Evolutionary conservation across 2,888 invertebrate genomes (phyloP).

Genomic region (Spodoptera exigua): DNA sequence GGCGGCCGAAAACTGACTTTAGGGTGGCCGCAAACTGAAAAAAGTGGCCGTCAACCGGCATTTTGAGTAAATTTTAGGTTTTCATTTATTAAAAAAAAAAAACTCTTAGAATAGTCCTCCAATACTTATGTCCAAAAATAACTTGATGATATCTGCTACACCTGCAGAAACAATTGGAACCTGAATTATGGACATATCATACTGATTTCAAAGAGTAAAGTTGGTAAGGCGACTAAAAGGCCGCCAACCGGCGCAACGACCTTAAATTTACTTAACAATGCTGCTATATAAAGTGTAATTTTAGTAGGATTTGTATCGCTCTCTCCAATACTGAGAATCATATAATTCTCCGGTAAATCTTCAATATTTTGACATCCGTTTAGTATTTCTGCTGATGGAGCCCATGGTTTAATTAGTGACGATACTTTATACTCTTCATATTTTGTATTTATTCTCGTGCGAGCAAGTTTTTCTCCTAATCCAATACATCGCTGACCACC

Average conservation of each 20-base stretch:
- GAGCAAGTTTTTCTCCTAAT: conserved; percentile 7
- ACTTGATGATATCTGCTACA: conserved; percentile 27
- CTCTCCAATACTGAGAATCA: too few species aligned
- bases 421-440: conserved; percentile 2
- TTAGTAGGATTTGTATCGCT: too few species aligned
- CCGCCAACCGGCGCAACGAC: conserved; percentile 21
- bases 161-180: conserved; percentile 21
- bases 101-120: conserved; percentile 15
- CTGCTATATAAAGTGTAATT: too few species aligned
- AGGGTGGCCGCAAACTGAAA: too few species aligned
- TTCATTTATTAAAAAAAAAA: conserved; percentile 25
- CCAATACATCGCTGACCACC: conserved; percentile 5
- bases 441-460: conserved; percentile 1
- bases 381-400: background rate
- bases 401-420: background rate
- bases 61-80: conserved; percentile 24
- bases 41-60: too few species aligned
- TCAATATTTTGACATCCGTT: too few species aligned
- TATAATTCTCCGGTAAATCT: too few species aligned
- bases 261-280: too few species aligned
- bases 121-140: conserved; percentile 20
- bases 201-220: conserved; percentile 25
- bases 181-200: too few species aligned
- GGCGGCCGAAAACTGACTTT: too few species aligned
- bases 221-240: conserved; percentile 28